Conservation (phyloP, 2,888 invertebrate genomes). For the Pyrgus malvae region DNA sequence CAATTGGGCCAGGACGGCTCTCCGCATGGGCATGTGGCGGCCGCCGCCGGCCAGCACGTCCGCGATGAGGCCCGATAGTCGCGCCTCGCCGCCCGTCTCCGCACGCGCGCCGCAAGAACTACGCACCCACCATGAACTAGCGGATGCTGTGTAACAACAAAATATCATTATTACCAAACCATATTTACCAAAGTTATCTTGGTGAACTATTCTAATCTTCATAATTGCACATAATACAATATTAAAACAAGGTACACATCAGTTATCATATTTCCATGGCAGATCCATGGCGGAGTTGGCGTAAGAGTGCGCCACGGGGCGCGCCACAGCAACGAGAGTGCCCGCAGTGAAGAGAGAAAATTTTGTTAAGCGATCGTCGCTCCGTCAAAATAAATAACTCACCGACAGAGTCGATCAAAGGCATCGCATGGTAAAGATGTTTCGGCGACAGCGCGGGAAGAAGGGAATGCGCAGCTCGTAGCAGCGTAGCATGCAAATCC, state of each 20-base stretch:
- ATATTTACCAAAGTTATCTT: too few species aligned
- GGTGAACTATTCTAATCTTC: too few species aligned
- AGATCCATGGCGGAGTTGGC: constrained; percentile 41
- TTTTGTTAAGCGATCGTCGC: constrained; percentile 58
- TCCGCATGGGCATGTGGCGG: constrained; percentile 84
- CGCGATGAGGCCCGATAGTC: constrained; percentile 85
- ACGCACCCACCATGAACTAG: constrained; percentile 58
- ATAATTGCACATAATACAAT: too few species aligned
- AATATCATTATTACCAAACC: background rate
- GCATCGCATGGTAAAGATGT: constrained; percentile 85
- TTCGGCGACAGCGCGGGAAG: constrained; percentile 84
- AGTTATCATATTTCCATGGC: constrained; percentile 23
- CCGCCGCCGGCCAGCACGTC: constrained; percentile 81
- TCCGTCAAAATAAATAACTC: constrained; percentile 41
- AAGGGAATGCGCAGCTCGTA: constrained; percentile 85
- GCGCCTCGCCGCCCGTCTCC: constrained; percentile 83
- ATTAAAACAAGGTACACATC: too few species aligned
- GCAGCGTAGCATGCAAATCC: constrained; percentile 67
- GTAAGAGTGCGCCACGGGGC: constrained; percentile 74
- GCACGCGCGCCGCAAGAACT: constrained; percentile 67
- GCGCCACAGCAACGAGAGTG: constrained; percentile 85
- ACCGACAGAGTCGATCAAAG: constrained; percentile 86
- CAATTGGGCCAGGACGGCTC: constrained; percentile 86
- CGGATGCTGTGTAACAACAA: constrained; percentile 28
- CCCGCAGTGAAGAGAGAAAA: constrained; percentile 77